Evolutionary conservation across 2,888 invertebrate genomes (phyloP), one percentile per base, ranked within the genome.

Genomic region (Heliconius aoede): DNA sequence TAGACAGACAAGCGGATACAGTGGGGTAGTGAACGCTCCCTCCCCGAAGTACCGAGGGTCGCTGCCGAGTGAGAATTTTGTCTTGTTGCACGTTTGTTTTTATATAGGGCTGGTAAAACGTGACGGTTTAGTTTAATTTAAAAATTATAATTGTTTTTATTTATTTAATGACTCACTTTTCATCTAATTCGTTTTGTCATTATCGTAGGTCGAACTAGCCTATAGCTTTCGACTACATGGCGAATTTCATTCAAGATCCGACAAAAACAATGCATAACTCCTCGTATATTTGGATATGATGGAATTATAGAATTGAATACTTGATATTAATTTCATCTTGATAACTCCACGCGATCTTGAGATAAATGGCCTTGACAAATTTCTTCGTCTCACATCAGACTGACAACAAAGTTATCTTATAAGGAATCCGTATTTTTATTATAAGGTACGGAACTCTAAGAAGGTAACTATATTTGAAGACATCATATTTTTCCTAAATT

Each of bases 11-110:
- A 72, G 58, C 64, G 76, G 69, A 73, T 76, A 68, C 76, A 91
- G 90, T 85, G 90, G 91, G 91, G 83, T 88, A 90, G 79, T 74
- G 80, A 78, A 78, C 72, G 75, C 78, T 76, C 81, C 77, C 79
- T 75, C n/a, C n/a, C n/a, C n/a, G n/a, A n/a, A 81, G 81, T 76
- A 80, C 84, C 78, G 78, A 77, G 65, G 32, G 24, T 65, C 80
- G 82, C 73, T 72, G 71, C 76, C 72, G 82, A 80, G 84, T 85
- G 86, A 88, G 85, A 84, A 86, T 84, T 84, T 81, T 81, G 81
- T 84, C 85, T 86, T 83, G 80, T 79, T 80, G 78, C 80, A 80
- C 73, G 72, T 64, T 73, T 71, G 73, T 76, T 76, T 73, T 73
- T 76, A 61, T 51, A 60, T 67, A 84, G 83, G 84, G 84, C 77